phyloP scores from a whole-genome alignment of 53 echinoderm and acorn worm species.

The Temnopleurus reevesii region DNA sequence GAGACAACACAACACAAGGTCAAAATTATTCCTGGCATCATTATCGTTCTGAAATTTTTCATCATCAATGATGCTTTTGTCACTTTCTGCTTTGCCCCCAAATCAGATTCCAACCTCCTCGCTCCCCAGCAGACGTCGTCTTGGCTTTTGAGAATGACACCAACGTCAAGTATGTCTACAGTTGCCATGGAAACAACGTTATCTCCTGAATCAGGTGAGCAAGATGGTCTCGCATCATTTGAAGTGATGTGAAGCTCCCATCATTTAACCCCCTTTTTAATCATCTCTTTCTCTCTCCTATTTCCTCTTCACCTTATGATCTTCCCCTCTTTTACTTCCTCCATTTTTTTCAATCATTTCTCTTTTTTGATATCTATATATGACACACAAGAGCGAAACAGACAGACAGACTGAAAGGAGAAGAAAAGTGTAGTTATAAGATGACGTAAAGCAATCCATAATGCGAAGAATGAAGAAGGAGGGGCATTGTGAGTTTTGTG shows the following conservation, averaged over 20 bases:
- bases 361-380: too few relatives aligned
- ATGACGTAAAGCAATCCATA: too few relatives aligned
- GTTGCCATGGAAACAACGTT: constrained; percentile 49
- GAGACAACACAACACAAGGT: background rate
- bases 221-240: constrained; percentile 6
- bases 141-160: constrained; percentile 27
- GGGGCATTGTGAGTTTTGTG: too few relatives aligned
- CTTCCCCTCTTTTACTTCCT: too few relatives aligned
- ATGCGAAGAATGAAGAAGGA: too few relatives aligned
- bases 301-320: too few relatives aligned
- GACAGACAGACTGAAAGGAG: too few relatives aligned
- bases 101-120: constrained; percentile 24
- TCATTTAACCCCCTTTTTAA: constrained; percentile 34
- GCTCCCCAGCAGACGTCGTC: background rate
- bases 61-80: background rate
- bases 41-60: background rate
- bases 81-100: background rate
- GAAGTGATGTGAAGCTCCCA: background rate
- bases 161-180: constrained; percentile 60
- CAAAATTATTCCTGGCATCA: background rate
- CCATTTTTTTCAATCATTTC: too few relatives aligned
- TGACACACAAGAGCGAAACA: too few relatives aligned
- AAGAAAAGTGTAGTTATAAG: too few relatives aligned
- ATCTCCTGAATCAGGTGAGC: constrained; percentile 53
- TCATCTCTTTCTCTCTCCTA: too few relatives aligned